Evolutionary conservation across 2,888 invertebrate species (phyloP).

Genomic region (Synanthedon myopaeformis): DNA sequence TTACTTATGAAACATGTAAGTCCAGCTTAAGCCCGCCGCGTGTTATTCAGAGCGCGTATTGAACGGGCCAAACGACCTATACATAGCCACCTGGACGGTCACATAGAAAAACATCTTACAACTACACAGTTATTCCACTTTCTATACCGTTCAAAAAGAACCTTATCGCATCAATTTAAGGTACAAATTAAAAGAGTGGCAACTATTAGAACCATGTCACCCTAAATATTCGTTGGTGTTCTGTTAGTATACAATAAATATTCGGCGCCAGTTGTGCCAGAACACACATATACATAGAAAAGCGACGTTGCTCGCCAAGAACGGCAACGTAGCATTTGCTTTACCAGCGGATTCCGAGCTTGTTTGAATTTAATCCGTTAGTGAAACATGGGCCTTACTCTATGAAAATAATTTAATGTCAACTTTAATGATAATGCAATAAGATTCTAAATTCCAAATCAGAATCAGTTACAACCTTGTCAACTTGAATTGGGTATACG

Average conservation of each 20-base stretch:
- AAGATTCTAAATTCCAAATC: conserved; percentile 18
- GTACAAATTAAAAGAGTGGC: conserved; percentile 22
- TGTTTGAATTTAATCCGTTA: conserved; percentile 34
- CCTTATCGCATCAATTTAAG: conserved; percentile 29
- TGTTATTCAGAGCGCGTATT: conserved; percentile 43
- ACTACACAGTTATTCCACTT: conserved; percentile 21
- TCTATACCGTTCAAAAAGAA: conserved; percentile 22
- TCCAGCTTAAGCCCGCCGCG: conserved; percentile 44
- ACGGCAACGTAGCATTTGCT: conserved; percentile 59
- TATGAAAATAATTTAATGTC: conserved; percentile 1
- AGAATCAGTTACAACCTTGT: conserved; percentile 24
- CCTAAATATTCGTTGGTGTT: conserved; percentile 57
- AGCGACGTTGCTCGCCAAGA: conserved; percentile 51
- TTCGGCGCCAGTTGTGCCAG: conserved; percentile 68
- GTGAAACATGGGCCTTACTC: conserved; percentile 34
- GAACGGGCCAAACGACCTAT: conserved; percentile 53
- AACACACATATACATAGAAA: conserved; percentile 66
- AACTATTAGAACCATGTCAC: conserved; percentile 49
- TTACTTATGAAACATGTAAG: conserved; percentile 28
- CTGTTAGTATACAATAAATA: conserved; percentile 71
- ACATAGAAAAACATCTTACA: conserved; percentile 53
- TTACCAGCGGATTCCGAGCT: conserved; percentile 54
- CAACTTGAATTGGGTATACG: conserved; percentile 14
- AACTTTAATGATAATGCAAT: conserved; percentile 1
- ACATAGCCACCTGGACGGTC: conserved; percentile 69